Evolutionary conservation across 2,888 invertebrate genomes (phyloP).

Genomic region (Ptychoptera contaminata): DNA sequence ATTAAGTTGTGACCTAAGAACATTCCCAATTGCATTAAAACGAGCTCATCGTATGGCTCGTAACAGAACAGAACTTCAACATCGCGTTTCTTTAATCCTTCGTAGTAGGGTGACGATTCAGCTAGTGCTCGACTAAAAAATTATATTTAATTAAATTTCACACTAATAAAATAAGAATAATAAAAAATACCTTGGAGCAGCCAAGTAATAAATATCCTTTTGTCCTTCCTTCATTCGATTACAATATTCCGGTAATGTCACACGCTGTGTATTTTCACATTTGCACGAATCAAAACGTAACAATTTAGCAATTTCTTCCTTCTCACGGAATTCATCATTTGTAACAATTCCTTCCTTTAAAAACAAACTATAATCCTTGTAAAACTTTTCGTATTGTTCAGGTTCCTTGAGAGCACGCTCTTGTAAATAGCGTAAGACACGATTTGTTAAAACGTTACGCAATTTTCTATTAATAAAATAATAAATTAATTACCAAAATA

Average conservation of each 20-base stretch:
- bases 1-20: conserved; percentile 61
- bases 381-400: conserved; percentile 69
- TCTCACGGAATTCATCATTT: conserved; percentile 60
- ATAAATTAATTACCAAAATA: neutral
- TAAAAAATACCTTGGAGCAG: conserved; percentile 64
- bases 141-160: conserved; percentile 16
- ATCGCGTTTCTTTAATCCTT: conserved; percentile 73
- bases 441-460: conserved; percentile 64
- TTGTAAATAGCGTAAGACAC: conserved; percentile 67
- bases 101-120: conserved; percentile 88
- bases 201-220: conserved; percentile 80
- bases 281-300: conserved; percentile 85
- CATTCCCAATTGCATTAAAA: conserved; percentile 66
- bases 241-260: conserved; percentile 69
- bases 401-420: conserved; percentile 75
- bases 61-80: conserved; percentile 90
- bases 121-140: conserved; percentile 70
- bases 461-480: conserved; percentile 45
- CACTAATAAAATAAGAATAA: conserved; percentile 2
- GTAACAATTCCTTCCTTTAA: conserved; percentile 92
- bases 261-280: conserved; percentile 48
- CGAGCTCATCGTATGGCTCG: conserved; percentile 93
- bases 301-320: conserved; percentile 81
- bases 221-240: conserved; percentile 60
- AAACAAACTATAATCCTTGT: conserved; percentile 82